Base-by-base conservation (phyloP, 2,888 invertebrate genomes). In the Agapetus fuscipes region DNA sequence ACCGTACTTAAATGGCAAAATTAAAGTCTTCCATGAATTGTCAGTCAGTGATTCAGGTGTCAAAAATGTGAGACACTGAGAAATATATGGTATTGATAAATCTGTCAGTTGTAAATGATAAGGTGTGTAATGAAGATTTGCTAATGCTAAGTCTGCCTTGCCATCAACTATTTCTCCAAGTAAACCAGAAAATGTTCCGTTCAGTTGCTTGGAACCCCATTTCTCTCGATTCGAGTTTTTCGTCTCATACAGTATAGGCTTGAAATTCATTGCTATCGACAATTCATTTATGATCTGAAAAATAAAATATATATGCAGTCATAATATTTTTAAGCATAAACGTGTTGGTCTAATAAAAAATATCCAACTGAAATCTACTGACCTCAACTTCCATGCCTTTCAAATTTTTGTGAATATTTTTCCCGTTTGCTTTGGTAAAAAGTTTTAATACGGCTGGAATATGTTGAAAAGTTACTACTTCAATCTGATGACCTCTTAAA, bases 11-110 rank as follows among this genome's bases (percentile, higher is more conserved):
- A 88, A 87, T 1, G 88, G 88, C 49, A 83, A 62, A 52, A 87
- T 79, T 5, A 89, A 64, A 1, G 87, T 83, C 57, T 81, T 82
- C 88, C 88, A 88, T 1, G 87, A 83, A 52, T 85, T 86, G 54
- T 88, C 85, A 2, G 76, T 76, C 12, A 82, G 63, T 1, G 86
- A 78, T 60, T 87, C 87, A 0, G 87, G 87, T 1, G 88, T 87
- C 12, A 89, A 57, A 54, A 89, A 89, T 1, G 88, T 88, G 52
- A 87, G 69, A 53, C 88, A 89, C 54, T 87, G 83, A 0, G 82
- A 76, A n/a, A 79, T 82, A 47, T 88, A 88, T 0, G 88, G 85
- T 31, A 74, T 67, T 36, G 81, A 82, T 26, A 89, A 60, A 56
- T 89, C 88, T 51, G 83, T 74, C 30, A 80, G 58, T 32, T 76